Conservation (phyloP, 1,140 invertebrate genomes). For the Cardiocondyla obscurior region DNA sequence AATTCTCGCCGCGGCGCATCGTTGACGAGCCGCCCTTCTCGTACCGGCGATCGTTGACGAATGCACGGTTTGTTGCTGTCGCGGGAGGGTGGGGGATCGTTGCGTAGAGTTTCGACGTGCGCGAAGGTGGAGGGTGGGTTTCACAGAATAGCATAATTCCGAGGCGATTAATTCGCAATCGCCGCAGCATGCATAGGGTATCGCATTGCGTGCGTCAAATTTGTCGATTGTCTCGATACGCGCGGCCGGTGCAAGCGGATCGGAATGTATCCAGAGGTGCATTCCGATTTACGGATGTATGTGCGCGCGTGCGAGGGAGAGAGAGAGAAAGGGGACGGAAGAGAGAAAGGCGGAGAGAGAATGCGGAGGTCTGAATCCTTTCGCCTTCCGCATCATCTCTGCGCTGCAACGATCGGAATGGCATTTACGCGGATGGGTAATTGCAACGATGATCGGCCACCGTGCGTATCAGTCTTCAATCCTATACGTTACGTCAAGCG, state of each 20-base stretch:
- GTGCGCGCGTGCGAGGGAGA: background rate
- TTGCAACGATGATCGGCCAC: background rate
- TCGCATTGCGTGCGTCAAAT: slow-evolving; percentile 58
- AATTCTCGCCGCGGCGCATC: slow-evolving; percentile 57
- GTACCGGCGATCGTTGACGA: background rate
- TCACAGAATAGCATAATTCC: slow-evolving; percentile 66
- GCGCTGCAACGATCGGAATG: slow-evolving; percentile 41
- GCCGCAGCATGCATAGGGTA: slow-evolving; percentile 54
- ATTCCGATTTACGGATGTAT: background rate
- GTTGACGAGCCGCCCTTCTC: slow-evolving; percentile 37
- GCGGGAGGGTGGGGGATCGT: too few relatives aligned
- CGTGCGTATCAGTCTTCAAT: background rate
- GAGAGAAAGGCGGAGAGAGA: background rate
- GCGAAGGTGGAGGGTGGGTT: background rate
- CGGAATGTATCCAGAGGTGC: slow-evolving; percentile 43
- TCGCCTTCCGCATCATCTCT: slow-evolving; percentile 33
- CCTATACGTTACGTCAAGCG: background rate
- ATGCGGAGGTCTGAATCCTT: slow-evolving; percentile 15
- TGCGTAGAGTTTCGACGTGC: background rate
- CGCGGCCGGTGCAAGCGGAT: background rate
- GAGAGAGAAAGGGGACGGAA: background rate
- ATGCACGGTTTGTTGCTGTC: background rate
- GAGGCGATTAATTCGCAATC: slow-evolving; percentile 67
- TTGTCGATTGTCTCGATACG: slow-evolving; percentile 34
- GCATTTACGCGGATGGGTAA: slow-evolving; percentile 37